Base-by-base conservation (phyloP, 2,797 vertebrate species). In the Channallabes apus region DNA sequence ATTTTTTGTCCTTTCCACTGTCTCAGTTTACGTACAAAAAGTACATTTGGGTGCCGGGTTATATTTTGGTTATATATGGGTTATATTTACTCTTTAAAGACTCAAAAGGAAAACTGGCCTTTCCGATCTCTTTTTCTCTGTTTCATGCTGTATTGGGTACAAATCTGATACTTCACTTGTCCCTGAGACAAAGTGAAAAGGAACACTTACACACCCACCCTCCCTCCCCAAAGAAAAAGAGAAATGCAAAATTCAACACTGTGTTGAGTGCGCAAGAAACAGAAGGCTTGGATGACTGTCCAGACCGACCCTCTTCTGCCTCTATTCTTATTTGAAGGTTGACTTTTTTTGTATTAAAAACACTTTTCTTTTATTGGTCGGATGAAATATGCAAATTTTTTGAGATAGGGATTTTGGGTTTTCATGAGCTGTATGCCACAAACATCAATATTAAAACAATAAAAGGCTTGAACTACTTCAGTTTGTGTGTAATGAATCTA, bases 121-220 rank as follows among this genome's bases (percentile, higher is more conserved):
- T 59, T 76, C 58, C 59, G 83, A 61, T 27, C 67, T 67, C 73
- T 76, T 75, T 54, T 75, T 75, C 78, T 35, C 80, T 79, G 22
- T 87, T 80, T 79, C 11, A 17, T 29, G 41, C 18, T 65, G 29
- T 22, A 2, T 85, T 67, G 80, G 32, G 80, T 62, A 85, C 87
- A 87, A 87, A 89, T 90, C 69, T 73, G 88, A 90, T 90, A 90
- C 87, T 85, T 88, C 82, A 86, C 76, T 65, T 87, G 84, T 87
- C 65, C 65, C 58, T 24, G 79, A 85, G 82, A 89, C 83, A 88
- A 68, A 83, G 88, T 78, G 29, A 78, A 89, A 86, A 87, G 89
- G 65, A 87, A 62, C 29, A 51, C 56, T 32, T 15, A 54, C 85
- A 69, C 67, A 73, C 56, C 75, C 67, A 68, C 54, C 2, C 32